These are phyloP conservation scores for Calameuta pallipes DNA, from an alignment of 2,888 invertebrate genomes.

Conservation along the genomic window DNA sequence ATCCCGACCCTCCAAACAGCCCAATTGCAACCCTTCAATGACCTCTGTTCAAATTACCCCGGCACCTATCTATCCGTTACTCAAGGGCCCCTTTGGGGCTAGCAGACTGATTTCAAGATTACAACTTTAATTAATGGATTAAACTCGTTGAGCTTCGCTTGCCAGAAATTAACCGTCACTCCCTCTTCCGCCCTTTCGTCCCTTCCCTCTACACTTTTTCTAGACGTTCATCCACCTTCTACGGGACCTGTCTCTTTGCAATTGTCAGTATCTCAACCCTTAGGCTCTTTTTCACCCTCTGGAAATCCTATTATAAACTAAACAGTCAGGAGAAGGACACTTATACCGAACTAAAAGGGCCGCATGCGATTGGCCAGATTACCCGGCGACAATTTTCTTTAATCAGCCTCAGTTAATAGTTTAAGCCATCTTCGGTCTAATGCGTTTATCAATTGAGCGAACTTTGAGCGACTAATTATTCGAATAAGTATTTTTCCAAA, in stretches of 20 bases:
- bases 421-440: not conserved
- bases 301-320: not conserved
- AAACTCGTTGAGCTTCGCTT: slow-evolving; percentile 40
- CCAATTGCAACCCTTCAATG: not conserved
- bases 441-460: not conserved
- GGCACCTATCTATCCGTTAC: not conserved
- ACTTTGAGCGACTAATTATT: not conserved
- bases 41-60: not conserved
- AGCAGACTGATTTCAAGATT: slow-evolving; percentile 47
- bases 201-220: not conserved
- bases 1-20: not conserved
- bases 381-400: not conserved
- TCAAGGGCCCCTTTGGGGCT: not conserved
- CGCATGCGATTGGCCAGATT: not conserved
- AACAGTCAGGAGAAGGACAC: not conserved
- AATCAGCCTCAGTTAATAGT: not conserved
- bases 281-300: not conserved
- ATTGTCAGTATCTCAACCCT: not conserved
- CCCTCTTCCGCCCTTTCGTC: slow-evolving; percentile 2
- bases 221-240: not conserved
- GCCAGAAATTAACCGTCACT: slow-evolving; percentile 32
- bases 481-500: not conserved
- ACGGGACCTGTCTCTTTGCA: not conserved
- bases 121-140: slow-evolving; percentile 55
- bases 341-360: not conserved